These are phyloP conservation scores for Leptinotarsa haldemani DNA, from an alignment of 2,888 invertebrate species.

Conservation along the genomic window DNA sequence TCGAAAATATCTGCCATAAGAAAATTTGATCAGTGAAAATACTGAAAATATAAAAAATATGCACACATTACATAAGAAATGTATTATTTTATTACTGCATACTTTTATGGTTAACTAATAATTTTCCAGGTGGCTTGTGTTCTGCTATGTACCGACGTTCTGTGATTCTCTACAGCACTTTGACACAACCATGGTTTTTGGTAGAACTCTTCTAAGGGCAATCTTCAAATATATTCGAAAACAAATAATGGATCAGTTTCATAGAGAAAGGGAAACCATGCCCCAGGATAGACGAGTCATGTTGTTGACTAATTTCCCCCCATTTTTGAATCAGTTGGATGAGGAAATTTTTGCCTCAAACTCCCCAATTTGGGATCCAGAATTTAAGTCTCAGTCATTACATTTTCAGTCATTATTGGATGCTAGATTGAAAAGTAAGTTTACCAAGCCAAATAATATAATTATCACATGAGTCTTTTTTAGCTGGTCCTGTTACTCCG, in stretches of 20 bases:
- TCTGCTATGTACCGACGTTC: conserved; percentile 95
- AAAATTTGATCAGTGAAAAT: too few relatives aligned
- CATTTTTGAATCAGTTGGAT: conserved; percentile 88
- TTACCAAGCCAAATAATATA: neutral
- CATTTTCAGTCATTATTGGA: conserved; percentile 75
- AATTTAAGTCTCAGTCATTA: conserved; percentile 80
- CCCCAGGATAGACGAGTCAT: conserved; percentile 86
- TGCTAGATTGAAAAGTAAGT: conserved; percentile 61
- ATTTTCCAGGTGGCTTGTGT: conserved; percentile 84
- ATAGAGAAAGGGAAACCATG: conserved; percentile 89
- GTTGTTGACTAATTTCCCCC: conserved; percentile 90
- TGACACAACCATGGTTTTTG: conserved; percentile 92
- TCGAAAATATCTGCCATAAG: too few relatives aligned
- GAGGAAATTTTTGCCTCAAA: conserved; percentile 86
- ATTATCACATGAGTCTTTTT: neutral
- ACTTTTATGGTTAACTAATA: too few relatives aligned
- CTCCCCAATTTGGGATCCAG: conserved; percentile 95
- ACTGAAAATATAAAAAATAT: too few relatives aligned
- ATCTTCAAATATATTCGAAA: conserved; percentile 83
- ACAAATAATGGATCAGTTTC: conserved; percentile 91
- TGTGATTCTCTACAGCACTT: conserved; percentile 93
- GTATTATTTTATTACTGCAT: too few relatives aligned
- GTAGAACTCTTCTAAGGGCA: conserved; percentile 85
- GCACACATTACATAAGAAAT: too few relatives aligned
- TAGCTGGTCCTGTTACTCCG: conserved; percentile 43